phyloP scores from a whole-genome alignment of 2,797 vertebrate genomes.

The Diplodus sargus region DNA sequence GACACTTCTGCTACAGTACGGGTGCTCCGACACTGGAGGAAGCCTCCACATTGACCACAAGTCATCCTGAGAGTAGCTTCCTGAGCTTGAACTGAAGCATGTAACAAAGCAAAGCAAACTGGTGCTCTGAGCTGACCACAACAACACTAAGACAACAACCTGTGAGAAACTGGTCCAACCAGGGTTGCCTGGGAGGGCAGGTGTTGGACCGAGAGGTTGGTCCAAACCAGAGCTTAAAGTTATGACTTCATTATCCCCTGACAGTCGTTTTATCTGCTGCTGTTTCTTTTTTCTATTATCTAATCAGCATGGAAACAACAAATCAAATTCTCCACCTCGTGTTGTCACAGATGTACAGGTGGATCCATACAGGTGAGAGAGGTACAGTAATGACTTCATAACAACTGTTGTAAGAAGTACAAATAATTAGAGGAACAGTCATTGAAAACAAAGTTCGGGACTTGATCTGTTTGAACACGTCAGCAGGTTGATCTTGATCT shows the following conservation, averaged over 20 bases:
- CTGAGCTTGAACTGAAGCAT: not conserved
- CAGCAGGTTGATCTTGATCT: no score
- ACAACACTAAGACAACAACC: not conserved
- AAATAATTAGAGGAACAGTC: not conserved
- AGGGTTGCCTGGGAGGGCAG: not conserved
- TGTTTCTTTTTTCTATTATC: not conserved
- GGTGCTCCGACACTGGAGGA: conserved; percentile 82
- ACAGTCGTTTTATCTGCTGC: not conserved
- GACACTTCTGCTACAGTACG: conserved; percentile 81
- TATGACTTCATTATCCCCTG: no score
- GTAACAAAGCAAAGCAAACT: no score
- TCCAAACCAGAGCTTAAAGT: no score
- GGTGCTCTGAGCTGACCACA: not conserved
- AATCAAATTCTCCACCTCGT: not conserved
- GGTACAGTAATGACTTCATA: not conserved
- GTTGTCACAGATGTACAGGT: not conserved
- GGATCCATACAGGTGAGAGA: no score
- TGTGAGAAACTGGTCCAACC: not conserved
- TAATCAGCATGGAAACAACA: not conserved
- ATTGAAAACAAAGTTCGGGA: not conserved
- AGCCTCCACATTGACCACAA: conserved; percentile 49
- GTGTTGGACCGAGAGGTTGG: not conserved
- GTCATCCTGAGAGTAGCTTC: not conserved
- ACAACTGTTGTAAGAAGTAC: not conserved
- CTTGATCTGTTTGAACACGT: not conserved